phyloP scores from a whole-genome alignment of 2,797 vertebrate species.

The Hozukius guyotensis region DNA sequence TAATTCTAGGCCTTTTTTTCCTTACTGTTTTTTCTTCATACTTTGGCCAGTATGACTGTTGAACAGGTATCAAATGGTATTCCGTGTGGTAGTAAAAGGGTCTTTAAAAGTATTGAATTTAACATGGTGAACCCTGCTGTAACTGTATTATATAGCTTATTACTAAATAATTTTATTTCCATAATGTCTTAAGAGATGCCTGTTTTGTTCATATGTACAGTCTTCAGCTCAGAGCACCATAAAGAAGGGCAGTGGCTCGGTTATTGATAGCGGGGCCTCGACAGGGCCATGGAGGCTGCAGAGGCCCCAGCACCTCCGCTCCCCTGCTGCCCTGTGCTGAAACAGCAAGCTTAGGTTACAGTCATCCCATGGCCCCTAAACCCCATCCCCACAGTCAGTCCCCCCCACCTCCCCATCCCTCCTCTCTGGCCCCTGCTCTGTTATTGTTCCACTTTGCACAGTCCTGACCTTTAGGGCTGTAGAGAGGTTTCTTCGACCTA shows the following conservation, averaged over 20 bases:
- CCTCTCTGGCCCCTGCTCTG: conserved; percentile 79
- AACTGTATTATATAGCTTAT: background rate
- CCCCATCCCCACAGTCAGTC: conserved; percentile 37
- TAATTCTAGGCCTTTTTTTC: background rate
- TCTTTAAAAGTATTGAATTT: background rate
- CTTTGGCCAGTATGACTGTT: background rate
- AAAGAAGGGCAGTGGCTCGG: conserved; percentile 60
- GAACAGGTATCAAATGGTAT: background rate
- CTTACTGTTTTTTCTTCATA: background rate
- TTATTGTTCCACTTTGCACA: conserved; percentile 93
- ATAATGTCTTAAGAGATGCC: background rate
- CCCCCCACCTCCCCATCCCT: conserved; percentile 49
- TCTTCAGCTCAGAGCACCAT: conserved; percentile 45
- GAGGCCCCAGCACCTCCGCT: conserved; percentile 82
- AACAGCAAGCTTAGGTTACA: conserved; percentile 91
- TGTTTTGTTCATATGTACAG: conserved; percentile 35
- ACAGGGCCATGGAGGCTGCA: conserved; percentile 66
- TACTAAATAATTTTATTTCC: background rate
- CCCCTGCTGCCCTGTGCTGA: conserved; percentile 87
- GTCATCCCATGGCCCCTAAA: conserved; percentile 56
- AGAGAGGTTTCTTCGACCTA: conserved; percentile 81
- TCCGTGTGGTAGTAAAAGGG: background rate
- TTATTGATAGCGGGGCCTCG: conserved; percentile 80
- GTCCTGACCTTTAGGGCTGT: conserved; percentile 87
- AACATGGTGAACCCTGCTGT: background rate